Conservation (phyloP, 2,888 invertebrate species). For the Cephus nigrinus region DNA sequence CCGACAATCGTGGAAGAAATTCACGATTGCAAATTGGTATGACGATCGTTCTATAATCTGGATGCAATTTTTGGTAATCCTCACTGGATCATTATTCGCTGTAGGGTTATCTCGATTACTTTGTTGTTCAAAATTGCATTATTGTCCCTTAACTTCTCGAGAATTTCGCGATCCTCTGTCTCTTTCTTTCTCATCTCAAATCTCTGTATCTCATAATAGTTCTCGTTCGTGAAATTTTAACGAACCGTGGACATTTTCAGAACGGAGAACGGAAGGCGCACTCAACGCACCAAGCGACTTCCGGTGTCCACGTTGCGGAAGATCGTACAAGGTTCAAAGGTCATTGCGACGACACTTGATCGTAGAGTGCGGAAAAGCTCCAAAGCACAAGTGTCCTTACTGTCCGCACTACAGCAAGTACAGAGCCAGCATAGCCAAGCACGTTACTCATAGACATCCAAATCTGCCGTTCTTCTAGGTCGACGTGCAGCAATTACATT, state of each 20-base stretch:
- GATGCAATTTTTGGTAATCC: not conserved
- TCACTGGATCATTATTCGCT: not conserved
- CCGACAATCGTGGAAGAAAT: not conserved
- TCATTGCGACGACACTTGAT: constrained; percentile 64
- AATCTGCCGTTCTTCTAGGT: constrained; percentile 10
- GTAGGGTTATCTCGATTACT: not conserved
- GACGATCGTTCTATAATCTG: not conserved
- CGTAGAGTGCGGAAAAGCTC: constrained; percentile 64
- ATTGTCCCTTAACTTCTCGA: not conserved
- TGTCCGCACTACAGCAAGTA: constrained; percentile 62
- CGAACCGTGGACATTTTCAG: constrained; percentile 29
- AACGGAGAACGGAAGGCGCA: constrained; percentile 24
- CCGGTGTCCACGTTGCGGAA: constrained; percentile 69
- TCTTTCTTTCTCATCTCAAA: not conserved
- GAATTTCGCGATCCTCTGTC: not conserved
- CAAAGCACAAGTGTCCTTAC: constrained; percentile 58
- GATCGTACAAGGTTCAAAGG: constrained; percentile 71
- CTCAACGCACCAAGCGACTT: constrained; percentile 45
- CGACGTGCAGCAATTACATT: not conserved
- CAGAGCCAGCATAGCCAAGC: constrained; percentile 59
- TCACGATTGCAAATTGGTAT: not conserved
- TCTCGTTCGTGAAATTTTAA: constrained; percentile 17
- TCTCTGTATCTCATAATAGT: not conserved
- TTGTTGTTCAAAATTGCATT: not conserved
- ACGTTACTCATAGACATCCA: constrained; percentile 52